These are phyloP conservation scores for Lanius ludovicianus DNA, from an alignment of 2,113 vertebrate genomes.

Conservation along the genomic window DNA sequence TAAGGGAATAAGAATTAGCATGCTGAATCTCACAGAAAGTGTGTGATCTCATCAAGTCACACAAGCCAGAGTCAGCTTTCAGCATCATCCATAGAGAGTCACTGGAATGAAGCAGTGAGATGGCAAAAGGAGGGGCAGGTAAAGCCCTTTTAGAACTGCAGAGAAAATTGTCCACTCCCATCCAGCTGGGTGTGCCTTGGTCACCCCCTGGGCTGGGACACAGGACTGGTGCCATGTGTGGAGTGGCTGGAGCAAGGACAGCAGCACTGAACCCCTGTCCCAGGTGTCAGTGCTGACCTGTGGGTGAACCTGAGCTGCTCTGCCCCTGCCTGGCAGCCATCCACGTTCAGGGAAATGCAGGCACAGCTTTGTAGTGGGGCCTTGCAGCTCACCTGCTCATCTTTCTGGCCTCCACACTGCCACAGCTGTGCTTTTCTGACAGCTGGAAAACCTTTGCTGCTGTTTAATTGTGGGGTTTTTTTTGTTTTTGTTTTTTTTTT, in stretches of 20 bases:
- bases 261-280: not conserved
- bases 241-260: fast-evolving
- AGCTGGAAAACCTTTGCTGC: not conserved
- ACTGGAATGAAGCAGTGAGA: not conserved
- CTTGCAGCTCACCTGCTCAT: not conserved
- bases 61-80: not conserved
- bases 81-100: not conserved
- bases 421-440: not conserved
- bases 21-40: not conserved
- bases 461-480: no score
- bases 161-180: not conserved
- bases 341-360: fast-evolving
- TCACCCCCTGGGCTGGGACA: not conserved
- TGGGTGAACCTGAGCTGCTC: not conserved
- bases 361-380: not conserved
- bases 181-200: not conserved
- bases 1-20: not conserved
- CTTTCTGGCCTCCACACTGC: fast-evolving
- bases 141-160: not conserved
- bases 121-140: not conserved
- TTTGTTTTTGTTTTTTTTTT: no score
- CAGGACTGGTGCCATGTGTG: fast-evolving
- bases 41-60: not conserved
- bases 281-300: no score
- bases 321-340: not conserved